phyloP scores from a whole-genome alignment of 2,113 vertebrate genomes.

The Conger conger region DNA sequence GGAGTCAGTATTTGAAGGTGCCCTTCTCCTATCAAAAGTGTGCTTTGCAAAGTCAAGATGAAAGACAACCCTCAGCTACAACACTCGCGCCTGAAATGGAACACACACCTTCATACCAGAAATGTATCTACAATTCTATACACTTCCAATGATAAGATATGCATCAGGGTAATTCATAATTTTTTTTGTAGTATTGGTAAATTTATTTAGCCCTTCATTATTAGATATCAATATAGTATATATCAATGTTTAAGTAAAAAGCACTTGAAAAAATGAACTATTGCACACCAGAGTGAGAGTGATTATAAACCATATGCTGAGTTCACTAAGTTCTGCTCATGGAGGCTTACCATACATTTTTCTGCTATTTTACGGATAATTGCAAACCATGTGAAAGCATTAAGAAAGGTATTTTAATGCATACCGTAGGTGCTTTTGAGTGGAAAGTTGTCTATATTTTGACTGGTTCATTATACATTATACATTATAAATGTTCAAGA shows the following conservation, averaged over 20 bases:
- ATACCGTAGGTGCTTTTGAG: background rate
- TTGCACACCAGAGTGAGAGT: background rate
- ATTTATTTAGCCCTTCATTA: background rate
- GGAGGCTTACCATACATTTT: background rate
- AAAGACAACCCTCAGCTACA: background rate
- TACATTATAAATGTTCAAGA: background rate
- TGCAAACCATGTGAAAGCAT: background rate
- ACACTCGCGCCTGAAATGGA: background rate
- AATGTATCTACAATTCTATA: no score
- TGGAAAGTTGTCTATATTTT: background rate
- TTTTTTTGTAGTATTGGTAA: background rate
- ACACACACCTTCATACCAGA: no score
- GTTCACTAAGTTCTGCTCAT: background rate
- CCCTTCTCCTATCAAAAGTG: background rate
- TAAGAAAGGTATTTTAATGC: background rate
- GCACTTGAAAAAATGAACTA: background rate
- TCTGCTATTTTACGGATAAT: background rate
- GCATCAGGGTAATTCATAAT: no score
- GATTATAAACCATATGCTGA: background rate
- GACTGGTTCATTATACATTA: background rate
- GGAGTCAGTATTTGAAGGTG: background rate
- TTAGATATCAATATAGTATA: background rate
- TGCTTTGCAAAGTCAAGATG: slow-evolving; percentile 2
- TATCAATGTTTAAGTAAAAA: background rate
- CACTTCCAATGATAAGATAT: no score